A percentile compares a stretch with the other conserved stretches of the same genome.
phyloP scores from a whole-genome alignment of 2,113 vertebrate genomes.

The Cyanistes caeruleus region DNA sequence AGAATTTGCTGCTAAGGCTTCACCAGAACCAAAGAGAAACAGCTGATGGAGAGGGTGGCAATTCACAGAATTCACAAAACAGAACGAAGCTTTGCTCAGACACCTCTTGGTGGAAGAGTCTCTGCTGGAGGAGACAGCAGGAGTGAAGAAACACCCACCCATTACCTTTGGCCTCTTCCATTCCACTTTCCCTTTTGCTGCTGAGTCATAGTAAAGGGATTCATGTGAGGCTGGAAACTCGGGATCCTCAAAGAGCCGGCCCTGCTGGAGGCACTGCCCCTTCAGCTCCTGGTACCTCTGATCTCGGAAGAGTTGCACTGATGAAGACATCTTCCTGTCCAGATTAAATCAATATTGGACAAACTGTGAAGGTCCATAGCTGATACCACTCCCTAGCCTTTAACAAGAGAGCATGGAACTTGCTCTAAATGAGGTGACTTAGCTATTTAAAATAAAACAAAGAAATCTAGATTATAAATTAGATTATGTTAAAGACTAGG shows the following conservation, averaged over 20 bases:
- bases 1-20: neutral
- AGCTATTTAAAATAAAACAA: neutral
- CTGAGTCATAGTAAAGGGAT: constrained; percentile 84
- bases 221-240: constrained; percentile 84
- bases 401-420: neutral
- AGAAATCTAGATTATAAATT: neutral
- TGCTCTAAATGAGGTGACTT: neutral
- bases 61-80: no score
- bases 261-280: constrained; percentile 75
- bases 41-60: neutral
- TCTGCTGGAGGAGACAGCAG: neutral
- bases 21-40: neutral
- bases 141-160: neutral
- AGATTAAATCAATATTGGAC: neutral
- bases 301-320: constrained; percentile 75
- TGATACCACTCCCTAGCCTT: neutral
- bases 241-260: constrained; percentile 86
- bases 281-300: constrained; percentile 87
- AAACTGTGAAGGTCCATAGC: neutral
- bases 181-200: constrained; percentile 76
- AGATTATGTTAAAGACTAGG: neutral
- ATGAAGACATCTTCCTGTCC: constrained; percentile 76
- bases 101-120: neutral
- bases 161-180: constrained; percentile 93
- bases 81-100: neutral